Evolutionary conservation across 2,888 invertebrate genomes (phyloP).

Genomic region (Desoria tigrina): DNA sequence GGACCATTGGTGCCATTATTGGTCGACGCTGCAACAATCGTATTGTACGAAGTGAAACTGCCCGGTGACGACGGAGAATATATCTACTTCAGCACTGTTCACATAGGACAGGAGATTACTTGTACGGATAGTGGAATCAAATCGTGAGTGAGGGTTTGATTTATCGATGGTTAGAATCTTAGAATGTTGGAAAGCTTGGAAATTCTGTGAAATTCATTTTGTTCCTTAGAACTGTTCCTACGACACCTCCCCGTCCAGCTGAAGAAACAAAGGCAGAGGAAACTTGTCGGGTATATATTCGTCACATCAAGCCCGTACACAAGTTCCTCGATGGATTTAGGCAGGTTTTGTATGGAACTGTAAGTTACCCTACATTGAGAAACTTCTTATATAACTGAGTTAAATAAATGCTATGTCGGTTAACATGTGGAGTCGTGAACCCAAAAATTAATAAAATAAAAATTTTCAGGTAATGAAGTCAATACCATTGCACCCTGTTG

Average conservation of each 20-base stretch:
- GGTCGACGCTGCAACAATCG: slow-evolving; percentile 26
- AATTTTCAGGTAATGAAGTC: slow-evolving; percentile 14
- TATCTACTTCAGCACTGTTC: slow-evolving; percentile 30
- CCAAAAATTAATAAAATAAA: too few relatives aligned
- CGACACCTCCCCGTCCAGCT: too few relatives aligned
- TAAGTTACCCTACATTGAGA: too few relatives aligned
- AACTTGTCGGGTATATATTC: slow-evolving; percentile 34
- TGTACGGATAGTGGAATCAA: slow-evolving; percentile 13
- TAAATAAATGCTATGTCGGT: too few relatives aligned
- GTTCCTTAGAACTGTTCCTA: too few relatives aligned
- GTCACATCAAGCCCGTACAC: slow-evolving; percentile 37
- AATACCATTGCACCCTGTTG: not conserved
- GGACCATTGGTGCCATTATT: slow-evolving; percentile 45
- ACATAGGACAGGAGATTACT: slow-evolving; percentile 34
- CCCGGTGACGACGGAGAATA: slow-evolving; percentile 22
- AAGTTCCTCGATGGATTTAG: slow-evolving; percentile 39
- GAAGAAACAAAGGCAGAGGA: too few relatives aligned
- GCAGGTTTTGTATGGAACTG: slow-evolving; percentile 27
- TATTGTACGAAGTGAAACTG: slow-evolving; percentile 40
- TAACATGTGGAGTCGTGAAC: too few relatives aligned
- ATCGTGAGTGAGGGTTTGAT: not conserved
- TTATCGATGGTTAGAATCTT: too few relatives aligned
- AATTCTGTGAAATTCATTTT: too few relatives aligned
- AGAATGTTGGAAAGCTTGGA: too few relatives aligned
- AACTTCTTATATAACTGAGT: too few relatives aligned